These are phyloP conservation scores for Caerostris extrusa DNA, from an alignment of 1,140 invertebrate genomes.

Conservation along the genomic window DNA sequence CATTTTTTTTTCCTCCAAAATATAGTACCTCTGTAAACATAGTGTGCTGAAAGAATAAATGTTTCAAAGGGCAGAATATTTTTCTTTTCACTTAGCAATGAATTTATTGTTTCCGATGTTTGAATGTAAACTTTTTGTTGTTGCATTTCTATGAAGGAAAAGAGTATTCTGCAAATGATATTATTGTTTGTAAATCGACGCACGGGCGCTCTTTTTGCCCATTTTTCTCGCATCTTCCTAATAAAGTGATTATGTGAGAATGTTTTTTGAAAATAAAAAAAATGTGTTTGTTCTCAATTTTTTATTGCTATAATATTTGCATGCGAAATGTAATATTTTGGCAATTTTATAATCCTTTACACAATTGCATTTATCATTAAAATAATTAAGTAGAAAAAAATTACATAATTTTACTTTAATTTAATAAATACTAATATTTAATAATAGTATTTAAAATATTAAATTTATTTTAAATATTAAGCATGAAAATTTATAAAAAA, in stretches of 20 bases:
- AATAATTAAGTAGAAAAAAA: no score
- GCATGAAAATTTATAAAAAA: no score
- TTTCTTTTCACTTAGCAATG: background rate
- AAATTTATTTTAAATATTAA: no score
- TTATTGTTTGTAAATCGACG: conserved; percentile 45
- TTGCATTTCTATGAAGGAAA: conserved; percentile 2
- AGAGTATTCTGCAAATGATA: conserved; percentile 32
- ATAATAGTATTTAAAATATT: no score
- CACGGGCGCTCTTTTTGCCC: conserved; percentile 17
- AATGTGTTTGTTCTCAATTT: conserved; percentile 65
- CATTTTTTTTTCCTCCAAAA: conserved; percentile 17
- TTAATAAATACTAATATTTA: no score
- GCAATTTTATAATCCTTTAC: no score
- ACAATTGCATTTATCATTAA: no score
- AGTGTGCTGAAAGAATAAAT: background rate
- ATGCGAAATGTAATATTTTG: no score
- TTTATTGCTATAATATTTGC: background rate
- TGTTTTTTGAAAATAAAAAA: conserved; percentile 68
- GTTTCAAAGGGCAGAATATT: conserved; percentile 11
- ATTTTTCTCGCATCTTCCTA: conserved; percentile 57
- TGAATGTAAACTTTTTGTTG: background rate
- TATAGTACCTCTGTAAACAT: conserved; percentile 1
- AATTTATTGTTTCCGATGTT: background rate
- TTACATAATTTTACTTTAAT: no score
- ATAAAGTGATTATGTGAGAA: conserved; percentile 62